Evolutionary conservation across 2,888 invertebrate species (phyloP).

Genomic region (Plagodis dolabraria): DNA sequence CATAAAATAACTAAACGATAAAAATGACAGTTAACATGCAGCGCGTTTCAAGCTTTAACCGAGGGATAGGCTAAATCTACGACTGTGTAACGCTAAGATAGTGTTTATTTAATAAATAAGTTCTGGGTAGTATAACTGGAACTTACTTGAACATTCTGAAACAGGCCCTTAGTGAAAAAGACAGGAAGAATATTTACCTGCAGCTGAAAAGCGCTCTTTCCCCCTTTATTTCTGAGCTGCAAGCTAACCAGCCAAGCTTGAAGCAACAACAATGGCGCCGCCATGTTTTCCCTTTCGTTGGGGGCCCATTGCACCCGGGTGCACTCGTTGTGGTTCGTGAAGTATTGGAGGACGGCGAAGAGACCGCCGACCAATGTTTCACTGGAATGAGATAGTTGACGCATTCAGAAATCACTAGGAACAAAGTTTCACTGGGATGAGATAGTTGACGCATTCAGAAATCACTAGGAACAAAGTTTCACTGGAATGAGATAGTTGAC

Average conservation of each 20-base stretch:
- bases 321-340: conserved; percentile 93
- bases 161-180: too few relatives aligned
- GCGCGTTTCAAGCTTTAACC: too few relatives aligned
- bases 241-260: conserved; percentile 88
- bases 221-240: conserved; percentile 70
- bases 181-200: conserved; percentile 54
- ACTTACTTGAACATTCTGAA: too few relatives aligned
- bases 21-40: too few relatives aligned
- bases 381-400: conserved; percentile 62
- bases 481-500: conserved; percentile 62
- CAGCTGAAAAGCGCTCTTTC: conserved; percentile 49
- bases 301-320: conserved; percentile 95
- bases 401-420: too few relatives aligned
- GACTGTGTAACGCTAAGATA: too few relatives aligned
- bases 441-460: too few relatives aligned
- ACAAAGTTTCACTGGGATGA: conserved; percentile 85
- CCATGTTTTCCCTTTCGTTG: conserved; percentile 93
- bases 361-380: conserved; percentile 90
- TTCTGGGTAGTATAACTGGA: too few relatives aligned
- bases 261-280: conserved; percentile 90
- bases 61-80: too few relatives aligned
- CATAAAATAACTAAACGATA: too few relatives aligned
- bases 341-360: conserved; percentile 88
- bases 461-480: conserved; percentile 79
- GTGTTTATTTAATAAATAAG: too few relatives aligned